Percentiles rank a stretch among this genome's conserved stretches.
Evolutionary conservation across 2,888 invertebrate species (phyloP).

Genomic region (Polia nebulosa): DNA sequence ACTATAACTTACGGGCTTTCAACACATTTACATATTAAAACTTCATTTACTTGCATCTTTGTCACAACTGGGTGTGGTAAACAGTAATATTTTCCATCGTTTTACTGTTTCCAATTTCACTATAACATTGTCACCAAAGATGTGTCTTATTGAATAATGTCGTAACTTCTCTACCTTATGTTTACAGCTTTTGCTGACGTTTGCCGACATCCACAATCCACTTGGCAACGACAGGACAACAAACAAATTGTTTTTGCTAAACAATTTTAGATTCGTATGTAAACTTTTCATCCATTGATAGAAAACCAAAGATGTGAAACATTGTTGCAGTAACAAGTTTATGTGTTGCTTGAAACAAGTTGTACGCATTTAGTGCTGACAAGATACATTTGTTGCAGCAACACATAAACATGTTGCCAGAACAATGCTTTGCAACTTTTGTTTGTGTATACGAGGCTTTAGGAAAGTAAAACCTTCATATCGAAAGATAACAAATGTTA

Average conservation of each 20-base stretch:
- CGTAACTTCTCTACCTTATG: slow-evolving; percentile 58
- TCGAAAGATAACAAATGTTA: slow-evolving; percentile 24
- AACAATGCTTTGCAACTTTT: neutral
- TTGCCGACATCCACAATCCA: slow-evolving; percentile 28
- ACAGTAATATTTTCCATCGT: slow-evolving; percentile 45
- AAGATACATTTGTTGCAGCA: slow-evolving; percentile 13
- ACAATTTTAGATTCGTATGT: slow-evolving; percentile 3
- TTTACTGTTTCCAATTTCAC: slow-evolving; percentile 60
- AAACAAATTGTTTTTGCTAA: slow-evolving; percentile 15
- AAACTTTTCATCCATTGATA: neutral
- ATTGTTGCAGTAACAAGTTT: slow-evolving; percentile 14
- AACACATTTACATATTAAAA: slow-evolving; percentile 39
- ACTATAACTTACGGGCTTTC: slow-evolving; percentile 5
- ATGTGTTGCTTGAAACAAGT: neutral
- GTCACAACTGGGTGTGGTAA: slow-evolving; percentile 24
- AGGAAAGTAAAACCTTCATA: neutral
- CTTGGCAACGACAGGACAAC: slow-evolving; percentile 9
- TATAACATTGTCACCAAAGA: slow-evolving; percentile 50
- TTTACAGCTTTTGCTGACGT: slow-evolving; percentile 25
- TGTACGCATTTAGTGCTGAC: neutral
- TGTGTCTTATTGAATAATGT: slow-evolving; percentile 50
- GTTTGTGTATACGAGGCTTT: slow-evolving; percentile 2
- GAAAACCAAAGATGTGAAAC: neutral
- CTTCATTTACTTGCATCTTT: slow-evolving; percentile 21
- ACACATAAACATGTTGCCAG: slow-evolving; percentile 9